Base-by-base conservation (phyloP, 2,888 invertebrate species). In the Acanthacorydalis orientalis region DNA sequence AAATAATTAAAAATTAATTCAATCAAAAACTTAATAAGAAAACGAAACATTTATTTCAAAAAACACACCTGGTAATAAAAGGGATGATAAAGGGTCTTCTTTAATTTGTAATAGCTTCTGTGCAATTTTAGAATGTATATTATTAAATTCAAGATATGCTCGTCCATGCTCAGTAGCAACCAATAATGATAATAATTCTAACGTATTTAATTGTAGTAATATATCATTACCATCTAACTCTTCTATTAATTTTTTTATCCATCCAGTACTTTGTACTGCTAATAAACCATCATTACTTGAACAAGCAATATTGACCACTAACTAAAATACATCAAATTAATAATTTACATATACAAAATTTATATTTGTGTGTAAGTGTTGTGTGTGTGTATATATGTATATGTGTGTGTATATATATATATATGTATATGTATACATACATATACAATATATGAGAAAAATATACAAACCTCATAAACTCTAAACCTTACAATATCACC, bases 151-250 rank as follows among this genome's bases (percentile, higher is more conserved):
- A 51, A 92, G 68, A 60, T 77, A 87, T 39, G 70, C 65, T 7
- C 87, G 73, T 0, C 91, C 90, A 58, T 86, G 80, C 46, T 79
- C 73, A 46, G 74, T 73, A 15, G 75, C 60, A 1, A 82, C 83
- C 41, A 93, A 64, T 43, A 77, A 74, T 1, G 83, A 79, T 35
- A 92, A 60, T 39, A 88, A 65, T 64, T 91, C 87, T 45, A 93
- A 64, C 46, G 85, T 74, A 60, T 89, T 91, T 50, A 91, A 68
- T 62, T 85, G 83, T 39, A 86, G 67, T 43, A 92, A 65, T 38
- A 88, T 65, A 66, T 92, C 92, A 51, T 78, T 71, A 41, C 73
- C 72, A 44, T 78, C 68, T 15, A 88, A 60, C 59, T 85, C 80
- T 31, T 71, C 63, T 14, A 87, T 60, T 56, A 90, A 74, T 50